A percentile compares a stretch with the other conserved stretches of the same genome.
Evolutionary conservation across 1,140 invertebrate species (phyloP).

Genomic region (Calliopsis andreniformis): DNA sequence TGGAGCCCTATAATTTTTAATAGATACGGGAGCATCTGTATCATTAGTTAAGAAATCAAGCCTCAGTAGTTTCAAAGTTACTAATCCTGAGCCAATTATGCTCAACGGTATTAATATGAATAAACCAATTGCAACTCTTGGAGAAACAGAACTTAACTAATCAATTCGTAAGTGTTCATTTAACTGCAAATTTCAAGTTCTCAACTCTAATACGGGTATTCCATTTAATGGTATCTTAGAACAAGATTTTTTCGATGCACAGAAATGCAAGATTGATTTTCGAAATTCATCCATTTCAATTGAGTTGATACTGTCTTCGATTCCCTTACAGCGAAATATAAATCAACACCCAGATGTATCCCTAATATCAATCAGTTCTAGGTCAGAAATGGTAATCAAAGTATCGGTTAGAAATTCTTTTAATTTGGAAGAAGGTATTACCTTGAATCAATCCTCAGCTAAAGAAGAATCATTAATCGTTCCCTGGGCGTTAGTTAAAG

Average conservation of each 20-base stretch:
- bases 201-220: conserved; percentile 79
- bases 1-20: background rate
- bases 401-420: conserved; percentile 69
- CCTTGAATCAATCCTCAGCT: background rate
- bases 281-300: conserved; percentile 73
- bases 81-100: background rate
- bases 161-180: background rate
- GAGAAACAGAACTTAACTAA: background rate
- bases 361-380: background rate
- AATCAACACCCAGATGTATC: background rate
- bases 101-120: conserved; percentile 39
- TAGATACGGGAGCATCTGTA: background rate
- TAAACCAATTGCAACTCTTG: background rate
- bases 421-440: background rate
- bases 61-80: background rate
- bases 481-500: background rate
- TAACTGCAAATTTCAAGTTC: conserved; percentile 16
- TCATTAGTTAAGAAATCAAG: conserved; percentile 1
- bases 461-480: background rate
- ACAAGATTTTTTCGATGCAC: background rate
- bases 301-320: conserved; percentile 78
- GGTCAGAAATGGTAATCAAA: background rate
- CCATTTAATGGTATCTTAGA: conserved; percentile 20
- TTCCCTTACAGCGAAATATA: conserved; percentile 59
- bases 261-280: conserved; percentile 1